Evolutionary conservation across 2,888 invertebrate genomes (phyloP).

Genomic region (Autographa pulchrina): DNA sequence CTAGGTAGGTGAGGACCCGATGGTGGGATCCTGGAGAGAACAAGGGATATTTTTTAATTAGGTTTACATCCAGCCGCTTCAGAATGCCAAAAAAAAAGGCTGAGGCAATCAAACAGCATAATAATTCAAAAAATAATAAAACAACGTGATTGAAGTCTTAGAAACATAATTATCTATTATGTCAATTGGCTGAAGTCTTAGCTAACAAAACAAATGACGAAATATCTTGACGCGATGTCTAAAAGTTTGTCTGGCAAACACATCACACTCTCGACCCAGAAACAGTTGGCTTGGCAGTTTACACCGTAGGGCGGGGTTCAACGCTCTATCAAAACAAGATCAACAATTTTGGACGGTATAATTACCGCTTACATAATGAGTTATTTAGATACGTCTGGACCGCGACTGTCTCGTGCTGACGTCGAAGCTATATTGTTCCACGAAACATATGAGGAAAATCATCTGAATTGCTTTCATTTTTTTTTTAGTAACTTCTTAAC

Average conservation of each 20-base stretch:
- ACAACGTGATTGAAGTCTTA: too few species aligned
- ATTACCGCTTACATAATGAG: slow-evolving; percentile 54
- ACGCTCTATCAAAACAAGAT: slow-evolving; percentile 60
- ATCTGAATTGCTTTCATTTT: not conserved
- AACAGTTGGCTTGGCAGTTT: slow-evolving; percentile 63
- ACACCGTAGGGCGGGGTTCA: slow-evolving; percentile 61
- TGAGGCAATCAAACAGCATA: too few species aligned
- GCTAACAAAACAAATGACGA: slow-evolving; percentile 23
- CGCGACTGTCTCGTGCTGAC: slow-evolving; percentile 22
- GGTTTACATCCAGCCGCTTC: too few species aligned
- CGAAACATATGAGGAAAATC: slow-evolving; percentile 31
- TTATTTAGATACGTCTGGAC: slow-evolving; percentile 44
- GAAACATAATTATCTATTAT: not conserved
- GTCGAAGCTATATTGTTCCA: slow-evolving; percentile 21
- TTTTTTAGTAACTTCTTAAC: not conserved
- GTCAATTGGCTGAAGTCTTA: not conserved
- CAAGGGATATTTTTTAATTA: too few species aligned
- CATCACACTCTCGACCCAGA: slow-evolving; percentile 64
- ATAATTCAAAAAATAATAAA: too few species aligned
- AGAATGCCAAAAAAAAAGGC: too few species aligned
- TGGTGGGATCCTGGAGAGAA: too few species aligned
- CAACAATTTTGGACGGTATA: slow-evolving; percentile 51
- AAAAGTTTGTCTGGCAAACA: slow-evolving; percentile 54
- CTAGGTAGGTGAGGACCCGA: too few species aligned
- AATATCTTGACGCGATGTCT: slow-evolving; percentile 44